Conservation (phyloP, 53 echinoderm and acorn worm genomes). For the Echinarachnius parma region DNA sequence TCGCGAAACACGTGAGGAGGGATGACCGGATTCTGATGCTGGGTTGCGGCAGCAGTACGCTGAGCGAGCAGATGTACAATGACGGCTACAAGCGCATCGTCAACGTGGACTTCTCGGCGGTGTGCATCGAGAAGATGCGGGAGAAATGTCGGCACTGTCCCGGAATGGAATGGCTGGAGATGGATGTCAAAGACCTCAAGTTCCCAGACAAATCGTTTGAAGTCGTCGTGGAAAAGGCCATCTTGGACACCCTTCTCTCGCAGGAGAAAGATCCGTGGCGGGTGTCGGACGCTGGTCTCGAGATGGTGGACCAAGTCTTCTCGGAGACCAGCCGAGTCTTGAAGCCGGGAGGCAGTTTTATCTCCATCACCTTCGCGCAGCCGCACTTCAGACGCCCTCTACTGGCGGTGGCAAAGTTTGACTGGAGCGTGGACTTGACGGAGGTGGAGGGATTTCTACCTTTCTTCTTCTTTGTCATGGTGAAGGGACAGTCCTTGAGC, state of each 20-base stretch:
- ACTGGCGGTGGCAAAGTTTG: conserved; percentile 36
- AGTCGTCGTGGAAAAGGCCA: conserved; percentile 63
- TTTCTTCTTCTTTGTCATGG: conserved; percentile 53
- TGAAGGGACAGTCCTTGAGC: conserved; percentile 28
- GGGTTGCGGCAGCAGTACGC: conserved; percentile 57
- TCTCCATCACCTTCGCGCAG: conserved; percentile 57
- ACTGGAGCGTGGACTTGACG: conserved; percentile 41
- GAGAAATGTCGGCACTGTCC: conserved; percentile 33
- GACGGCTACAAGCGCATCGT: conserved; percentile 46
- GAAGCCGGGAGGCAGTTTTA: conserved; percentile 28
- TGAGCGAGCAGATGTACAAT: conserved; percentile 53
- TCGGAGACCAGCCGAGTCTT: conserved; percentile 53
- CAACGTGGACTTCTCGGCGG: conserved; percentile 55
- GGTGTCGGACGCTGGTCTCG: conserved; percentile 29
- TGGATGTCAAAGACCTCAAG: conserved; percentile 48
- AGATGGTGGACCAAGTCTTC: conserved; percentile 22
- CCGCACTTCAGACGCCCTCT: conserved; percentile 52
- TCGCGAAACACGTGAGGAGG: conserved; percentile 10
- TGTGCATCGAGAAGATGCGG: conserved; percentile 59
- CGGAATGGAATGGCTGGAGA: conserved; percentile 51
- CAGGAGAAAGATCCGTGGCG: conserved; percentile 45
- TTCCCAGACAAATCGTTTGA: conserved; percentile 44
- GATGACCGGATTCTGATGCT: conserved; percentile 17
- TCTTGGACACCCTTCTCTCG: conserved; percentile 45
- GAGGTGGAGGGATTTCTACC: conserved; percentile 19